Conservation (phyloP, 2,888 invertebrate genomes). For the Merodon equestris region DNA sequence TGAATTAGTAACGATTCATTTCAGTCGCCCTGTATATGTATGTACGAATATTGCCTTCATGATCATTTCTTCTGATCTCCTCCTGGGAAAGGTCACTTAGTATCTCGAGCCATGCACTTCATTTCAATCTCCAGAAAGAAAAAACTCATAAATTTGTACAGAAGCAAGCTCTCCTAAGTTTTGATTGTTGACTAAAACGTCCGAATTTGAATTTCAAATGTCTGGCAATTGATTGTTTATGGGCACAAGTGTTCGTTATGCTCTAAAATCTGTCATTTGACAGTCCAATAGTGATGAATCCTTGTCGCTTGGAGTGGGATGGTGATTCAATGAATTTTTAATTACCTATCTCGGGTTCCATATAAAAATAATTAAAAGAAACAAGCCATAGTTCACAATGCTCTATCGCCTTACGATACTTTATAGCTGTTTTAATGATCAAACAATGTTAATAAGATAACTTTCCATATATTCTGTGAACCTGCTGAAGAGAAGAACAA, state of each 20-base stretch:
- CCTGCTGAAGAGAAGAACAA: not conserved
- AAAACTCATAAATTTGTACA: constrained; percentile 43
- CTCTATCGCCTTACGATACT: constrained; percentile 28
- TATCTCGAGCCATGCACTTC: no score
- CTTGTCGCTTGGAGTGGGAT: constrained; percentile 40
- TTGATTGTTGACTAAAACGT: constrained; percentile 21
- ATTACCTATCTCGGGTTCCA: constrained; percentile 18
- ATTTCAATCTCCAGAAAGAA: constrained; percentile 3
- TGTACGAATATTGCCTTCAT: no score
- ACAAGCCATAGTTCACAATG: constrained; percentile 21
- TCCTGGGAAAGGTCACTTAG: no score
- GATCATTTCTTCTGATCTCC: no score
- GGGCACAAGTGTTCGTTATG: constrained; percentile 41
- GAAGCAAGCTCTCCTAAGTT: constrained; percentile 40
- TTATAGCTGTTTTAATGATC: constrained; percentile 40
- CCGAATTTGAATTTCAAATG: constrained; percentile 53
- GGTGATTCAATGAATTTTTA: constrained; percentile 47
- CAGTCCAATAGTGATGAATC: constrained; percentile 41
- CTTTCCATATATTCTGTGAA: constrained; percentile 28
- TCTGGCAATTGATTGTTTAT: constrained; percentile 44
- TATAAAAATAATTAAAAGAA: constrained; percentile 38
- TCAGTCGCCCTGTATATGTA: no score
- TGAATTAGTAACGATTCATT: no score
- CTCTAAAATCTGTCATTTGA: constrained; percentile 45
- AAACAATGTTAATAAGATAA: constrained; percentile 44